Base-by-base conservation (phyloP, 2,888 invertebrate genomes). In the Cantharis nigra region DNA sequence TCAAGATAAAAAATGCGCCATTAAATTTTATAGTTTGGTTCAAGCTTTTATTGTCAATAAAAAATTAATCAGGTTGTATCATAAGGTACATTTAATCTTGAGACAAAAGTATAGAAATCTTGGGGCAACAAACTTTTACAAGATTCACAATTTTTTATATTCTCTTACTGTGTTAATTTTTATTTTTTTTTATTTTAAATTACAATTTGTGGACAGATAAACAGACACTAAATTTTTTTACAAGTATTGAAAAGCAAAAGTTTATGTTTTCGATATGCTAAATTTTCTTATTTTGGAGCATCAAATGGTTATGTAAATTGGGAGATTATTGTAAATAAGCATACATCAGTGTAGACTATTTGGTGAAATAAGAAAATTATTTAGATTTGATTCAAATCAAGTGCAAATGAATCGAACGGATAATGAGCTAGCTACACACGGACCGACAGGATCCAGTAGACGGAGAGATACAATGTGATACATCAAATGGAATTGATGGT, bases 21-120 rank as follows among this genome's bases (percentile, higher is more conserved):
- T 73, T 76, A 76, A 76, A 70, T 76, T 70, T 76, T 76, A 76
- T 70, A 64, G 72, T 72, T 71, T 33, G 49, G 11, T 67, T 72
- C 69, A 69, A 70, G 70, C 23, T 69, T 76, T 76, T 76, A 76
- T 76, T 72, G 76, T 65, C 63, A 72, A 67, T 76, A 76, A 76
- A 76, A 75, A 72, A 69, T 30, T 71, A 71, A 65, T 70, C 30
- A 70, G 49, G 26, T 74, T 26, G 30, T 67, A 11, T 67, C 65
- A 67, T 67, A 20, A 67, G 65, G 65, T 23, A n/a, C 49, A 33
- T 13, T 23, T 67, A 18, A 23, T 67, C n/a, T 67, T 23, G 23
- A 16, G 14, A 16, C 20, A 67, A 67, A 23, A 67, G 65, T 9
- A n/a, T 49, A n/a, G 49, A 49, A 49, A 49, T 49, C 49, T 49